phyloP scores from a whole-genome alignment of 2,113 vertebrate genomes.

The Shinisaurus crocodilurus region DNA sequence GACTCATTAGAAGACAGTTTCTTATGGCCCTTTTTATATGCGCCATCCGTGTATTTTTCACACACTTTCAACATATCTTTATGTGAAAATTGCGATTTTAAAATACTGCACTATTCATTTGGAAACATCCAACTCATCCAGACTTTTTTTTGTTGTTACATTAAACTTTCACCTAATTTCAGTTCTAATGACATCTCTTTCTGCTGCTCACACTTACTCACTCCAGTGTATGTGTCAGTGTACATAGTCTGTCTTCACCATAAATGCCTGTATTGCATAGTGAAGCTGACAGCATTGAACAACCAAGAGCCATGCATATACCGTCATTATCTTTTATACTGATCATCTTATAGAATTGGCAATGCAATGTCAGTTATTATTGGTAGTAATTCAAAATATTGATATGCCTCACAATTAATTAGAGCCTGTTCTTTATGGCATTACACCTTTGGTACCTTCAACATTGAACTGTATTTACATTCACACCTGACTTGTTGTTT shows the following conservation, averaged over 20 bases:
- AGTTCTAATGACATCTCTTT: not conserved
- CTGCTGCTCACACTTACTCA: not conserved
- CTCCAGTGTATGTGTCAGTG: not conserved
- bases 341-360: not conserved
- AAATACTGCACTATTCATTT: not conserved
- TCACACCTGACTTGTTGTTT: not conserved
- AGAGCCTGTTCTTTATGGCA: not conserved
- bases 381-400: slow-evolving; percentile 21
- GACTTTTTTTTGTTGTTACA: not conserved
- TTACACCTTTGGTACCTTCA: not conserved
- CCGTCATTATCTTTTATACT: not conserved
- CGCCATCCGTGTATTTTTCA: not conserved
- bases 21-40: not conserved
- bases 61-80: not conserved
- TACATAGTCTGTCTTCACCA: too few relatives aligned
- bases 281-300: not conserved
- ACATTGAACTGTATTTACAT: not conserved
- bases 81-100: not conserved
- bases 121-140: not conserved
- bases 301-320: not conserved
- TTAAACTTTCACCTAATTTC: not conserved
- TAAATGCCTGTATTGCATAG: not conserved
- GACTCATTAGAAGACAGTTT: not conserved
- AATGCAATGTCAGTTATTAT: slow-evolving; percentile 2
- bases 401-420: slow-evolving; percentile 13